phyloP scores from a whole-genome alignment of 2,113 vertebrate species.

The Neodon shergylaensis region DNA sequence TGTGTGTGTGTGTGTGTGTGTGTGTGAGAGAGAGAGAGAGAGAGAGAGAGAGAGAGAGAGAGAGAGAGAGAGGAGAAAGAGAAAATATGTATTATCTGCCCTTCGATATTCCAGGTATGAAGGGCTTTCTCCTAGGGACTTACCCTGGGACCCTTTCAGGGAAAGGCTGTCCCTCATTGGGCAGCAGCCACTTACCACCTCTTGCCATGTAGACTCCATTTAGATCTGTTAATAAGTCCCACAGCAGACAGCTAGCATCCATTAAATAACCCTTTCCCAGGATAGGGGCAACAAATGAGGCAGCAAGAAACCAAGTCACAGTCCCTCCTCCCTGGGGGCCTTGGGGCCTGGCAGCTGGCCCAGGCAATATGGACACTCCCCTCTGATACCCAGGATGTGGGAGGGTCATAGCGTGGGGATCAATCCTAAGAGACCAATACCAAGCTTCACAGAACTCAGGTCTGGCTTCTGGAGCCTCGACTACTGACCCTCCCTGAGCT shows the following conservation, averaged over 20 bases:
- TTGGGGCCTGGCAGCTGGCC: neutral
- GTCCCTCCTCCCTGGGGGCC: neutral
- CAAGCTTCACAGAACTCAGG: neutral
- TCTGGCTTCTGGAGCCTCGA: neutral
- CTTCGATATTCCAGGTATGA: neutral
- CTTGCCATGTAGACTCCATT: neutral
- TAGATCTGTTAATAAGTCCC: slow-evolving; percentile 36
- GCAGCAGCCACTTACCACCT: neutral
- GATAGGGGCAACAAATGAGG: neutral
- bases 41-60: neutral
- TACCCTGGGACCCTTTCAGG: neutral
- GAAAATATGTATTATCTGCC: neutral
- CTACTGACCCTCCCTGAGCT: neutral
- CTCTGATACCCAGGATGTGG: neutral
- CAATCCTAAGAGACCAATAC: neutral
- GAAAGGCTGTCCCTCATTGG: neutral
- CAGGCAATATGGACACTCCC: neutral
- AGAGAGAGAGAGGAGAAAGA: neutral
- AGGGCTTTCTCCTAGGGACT: neutral
- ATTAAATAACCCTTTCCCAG: neutral
- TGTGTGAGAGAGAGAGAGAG: neutral
- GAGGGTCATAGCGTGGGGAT: neutral
- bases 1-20: too few relatives aligned
- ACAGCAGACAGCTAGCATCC: slow-evolving; percentile 12
- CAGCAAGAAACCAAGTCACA: neutral